A percentile compares a stretch with the other conserved stretches of the same genome.
phyloP scores from a whole-genome alignment of 2,797 vertebrate species.

The Ceryle rudis region DNA sequence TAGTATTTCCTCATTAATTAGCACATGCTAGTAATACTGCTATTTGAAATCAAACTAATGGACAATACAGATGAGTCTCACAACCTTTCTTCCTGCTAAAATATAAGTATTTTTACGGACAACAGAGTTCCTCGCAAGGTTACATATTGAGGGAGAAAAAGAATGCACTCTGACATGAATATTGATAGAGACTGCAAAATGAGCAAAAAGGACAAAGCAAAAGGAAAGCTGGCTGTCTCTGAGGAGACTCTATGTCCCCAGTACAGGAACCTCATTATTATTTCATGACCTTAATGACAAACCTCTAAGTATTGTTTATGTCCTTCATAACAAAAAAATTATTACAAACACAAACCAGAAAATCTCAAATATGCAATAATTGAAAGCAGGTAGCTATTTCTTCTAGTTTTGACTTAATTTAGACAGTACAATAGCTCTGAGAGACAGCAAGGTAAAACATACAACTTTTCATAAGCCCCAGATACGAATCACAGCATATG shows the following conservation, averaged over 20 bases:
- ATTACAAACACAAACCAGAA: background rate
- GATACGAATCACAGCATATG: background rate
- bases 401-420: background rate
- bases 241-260: slow-evolving; percentile 33
- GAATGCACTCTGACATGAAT: background rate
- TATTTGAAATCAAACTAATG: background rate
- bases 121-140: background rate
- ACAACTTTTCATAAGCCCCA: background rate
- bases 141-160: background rate
- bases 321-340: slow-evolving; percentile 15
- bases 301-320: background rate
- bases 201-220: slow-evolving; percentile 30
- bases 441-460: background rate
- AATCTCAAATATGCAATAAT: background rate
- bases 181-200: slow-evolving; percentile 55
- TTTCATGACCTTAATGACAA: slow-evolving; percentile 55
- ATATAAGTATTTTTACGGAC: background rate
- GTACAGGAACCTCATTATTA: slow-evolving; percentile 65
- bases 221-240: slow-evolving; percentile 22
- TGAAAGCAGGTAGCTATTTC: background rate
- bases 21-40: background rate
- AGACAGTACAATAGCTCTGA: background rate
- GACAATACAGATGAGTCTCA: background rate
- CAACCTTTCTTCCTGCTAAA: background rate
- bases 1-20: background rate